phyloP scores from a whole-genome alignment of 2,113 vertebrate genomes.

The Oncorhynchus nerka region DNA sequence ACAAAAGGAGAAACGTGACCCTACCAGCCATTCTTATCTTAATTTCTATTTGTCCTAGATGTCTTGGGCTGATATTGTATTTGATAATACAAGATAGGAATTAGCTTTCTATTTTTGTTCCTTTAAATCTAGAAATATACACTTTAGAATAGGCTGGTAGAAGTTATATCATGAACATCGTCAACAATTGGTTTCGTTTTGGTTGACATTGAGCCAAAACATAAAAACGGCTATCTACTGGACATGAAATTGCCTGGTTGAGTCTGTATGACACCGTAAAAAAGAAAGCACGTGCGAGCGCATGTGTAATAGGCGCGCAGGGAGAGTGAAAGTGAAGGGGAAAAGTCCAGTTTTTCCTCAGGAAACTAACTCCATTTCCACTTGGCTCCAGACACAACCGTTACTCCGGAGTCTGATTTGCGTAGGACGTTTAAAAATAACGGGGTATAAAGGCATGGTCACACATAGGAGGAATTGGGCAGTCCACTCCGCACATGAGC shows the following conservation, averaged over 20 bases:
- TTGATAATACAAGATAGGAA: conserved; percentile 44
- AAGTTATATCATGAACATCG: no score
- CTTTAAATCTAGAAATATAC: background rate
- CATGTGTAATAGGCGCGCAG: background rate
- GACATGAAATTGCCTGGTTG: background rate
- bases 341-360: conserved; percentile 61
- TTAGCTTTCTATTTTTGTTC: background rate
- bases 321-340: conserved; percentile 58
- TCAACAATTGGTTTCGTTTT: background rate
- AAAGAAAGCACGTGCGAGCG: background rate
- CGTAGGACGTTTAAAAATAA: conserved; percentile 73
- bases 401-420: conserved; percentile 57
- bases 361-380: conserved; percentile 74
- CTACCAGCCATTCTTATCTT: conserved; percentile 43
- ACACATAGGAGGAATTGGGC: conserved; percentile 16
- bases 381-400: conserved; percentile 51
- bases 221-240: no score
- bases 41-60: conserved; percentile 33
- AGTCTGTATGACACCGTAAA: background rate
- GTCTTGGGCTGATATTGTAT: conserved; percentile 33
- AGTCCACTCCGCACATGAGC: background rate
- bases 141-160: background rate
- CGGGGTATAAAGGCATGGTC: conserved; percentile 63
- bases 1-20: conserved; percentile 64
- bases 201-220: no score